These are phyloP conservation scores for Drosophila sturtevanti DNA, from an alignment of 1,140 invertebrate genomes.

Conservation along the genomic window DNA sequence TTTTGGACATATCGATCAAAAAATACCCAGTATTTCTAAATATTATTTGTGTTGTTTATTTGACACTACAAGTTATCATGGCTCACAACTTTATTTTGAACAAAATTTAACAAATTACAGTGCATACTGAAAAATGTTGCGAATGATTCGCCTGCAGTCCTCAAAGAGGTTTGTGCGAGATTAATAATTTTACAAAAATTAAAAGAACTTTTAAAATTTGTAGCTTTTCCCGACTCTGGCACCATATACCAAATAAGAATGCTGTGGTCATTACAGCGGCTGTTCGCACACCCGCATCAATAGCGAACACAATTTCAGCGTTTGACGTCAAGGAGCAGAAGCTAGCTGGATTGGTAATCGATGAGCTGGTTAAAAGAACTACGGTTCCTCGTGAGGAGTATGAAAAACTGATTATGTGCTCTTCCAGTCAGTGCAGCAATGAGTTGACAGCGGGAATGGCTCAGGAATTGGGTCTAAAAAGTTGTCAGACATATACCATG, in stretches of 20 bases:
- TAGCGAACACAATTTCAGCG: constrained; percentile 20
- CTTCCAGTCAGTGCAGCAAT: constrained; percentile 19
- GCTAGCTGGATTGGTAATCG: constrained; percentile 47
- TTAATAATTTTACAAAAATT: neutral
- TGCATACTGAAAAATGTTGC: constrained; percentile 25
- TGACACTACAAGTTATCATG: no score
- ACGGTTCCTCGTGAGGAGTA: constrained; percentile 53
- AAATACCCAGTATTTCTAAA: no score
- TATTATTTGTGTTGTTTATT: no score
- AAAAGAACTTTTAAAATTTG: constrained; percentile 15
- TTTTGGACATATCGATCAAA: no score
- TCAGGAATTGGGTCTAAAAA: constrained; percentile 45
- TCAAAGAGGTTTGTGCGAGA: constrained; percentile 23
- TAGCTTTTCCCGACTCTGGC: constrained; percentile 12
- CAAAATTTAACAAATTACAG: constrained; percentile 5
- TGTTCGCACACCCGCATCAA: constrained; percentile 66
- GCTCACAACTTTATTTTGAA: neutral
- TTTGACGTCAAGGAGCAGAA: constrained; percentile 29
- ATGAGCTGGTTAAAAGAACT: constrained; percentile 64
- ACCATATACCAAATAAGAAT: constrained; percentile 8
- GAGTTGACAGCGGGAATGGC: constrained; percentile 14
- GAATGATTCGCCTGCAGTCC: constrained; percentile 14
- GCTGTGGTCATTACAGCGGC: constrained; percentile 61
- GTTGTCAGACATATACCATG: constrained; percentile 32
- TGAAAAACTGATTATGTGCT: constrained; percentile 50